A percentile compares a stretch with the other conserved stretches of the same genome.
Conservation (phyloP, 2,113 vertebrate species). For the Atlantisia rogersi region DNA sequence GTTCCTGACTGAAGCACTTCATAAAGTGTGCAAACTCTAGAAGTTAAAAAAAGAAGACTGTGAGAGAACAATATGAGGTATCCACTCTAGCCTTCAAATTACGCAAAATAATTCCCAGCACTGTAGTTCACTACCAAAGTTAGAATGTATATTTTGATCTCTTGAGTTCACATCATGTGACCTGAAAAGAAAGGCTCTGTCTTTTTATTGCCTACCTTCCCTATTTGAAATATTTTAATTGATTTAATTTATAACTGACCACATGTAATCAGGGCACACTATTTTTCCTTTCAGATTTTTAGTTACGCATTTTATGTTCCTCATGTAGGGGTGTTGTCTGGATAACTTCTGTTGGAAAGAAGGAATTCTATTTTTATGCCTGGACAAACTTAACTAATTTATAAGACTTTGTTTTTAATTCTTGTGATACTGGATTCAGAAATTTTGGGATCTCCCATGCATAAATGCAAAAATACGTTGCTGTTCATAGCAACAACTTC, state of each 20-base stretch:
- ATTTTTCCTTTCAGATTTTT: not conserved
- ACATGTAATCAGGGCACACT: not conserved
- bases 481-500: not conserved
- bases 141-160: not conserved
- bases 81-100: not conserved
- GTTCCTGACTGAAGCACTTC: slow-evolving; percentile 10
- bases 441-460: not conserved
- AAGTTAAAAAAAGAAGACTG: not conserved
- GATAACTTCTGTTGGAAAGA: not conserved
- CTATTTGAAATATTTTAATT: not conserved
- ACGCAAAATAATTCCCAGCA: not conserved
- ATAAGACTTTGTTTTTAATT: not conserved
- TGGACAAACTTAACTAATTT: not conserved
- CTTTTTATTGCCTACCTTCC: not conserved
- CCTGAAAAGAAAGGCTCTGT: not conserved
- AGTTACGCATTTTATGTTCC: not conserved
- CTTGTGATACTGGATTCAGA: not conserved
- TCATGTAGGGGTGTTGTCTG: not conserved
- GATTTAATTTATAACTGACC: not conserved
- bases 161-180: not conserved
- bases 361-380: not conserved
- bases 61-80: not conserved
- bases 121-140: not conserved
- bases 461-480: not conserved
- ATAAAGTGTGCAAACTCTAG: not conserved